phyloP scores from a whole-genome alignment of 2,797 vertebrate species.

The Notamacropus eugenii region DNA sequence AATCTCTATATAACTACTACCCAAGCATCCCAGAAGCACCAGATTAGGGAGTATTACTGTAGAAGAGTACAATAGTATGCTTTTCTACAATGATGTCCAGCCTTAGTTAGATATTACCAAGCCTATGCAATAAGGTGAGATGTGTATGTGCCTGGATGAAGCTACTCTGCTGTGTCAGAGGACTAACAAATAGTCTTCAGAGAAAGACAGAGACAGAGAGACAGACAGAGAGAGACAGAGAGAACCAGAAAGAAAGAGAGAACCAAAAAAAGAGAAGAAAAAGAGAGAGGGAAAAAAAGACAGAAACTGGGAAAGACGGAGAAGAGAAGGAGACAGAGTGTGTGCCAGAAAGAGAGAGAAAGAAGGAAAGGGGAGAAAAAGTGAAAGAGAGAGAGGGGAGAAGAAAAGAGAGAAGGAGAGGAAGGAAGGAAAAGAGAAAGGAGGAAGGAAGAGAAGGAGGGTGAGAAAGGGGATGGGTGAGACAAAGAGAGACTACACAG shows the following conservation, averaged over 20 bases:
- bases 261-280: too few relatives aligned
- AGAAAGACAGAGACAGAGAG: background rate
- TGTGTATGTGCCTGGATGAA: conserved; percentile 6
- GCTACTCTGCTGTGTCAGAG: background rate
- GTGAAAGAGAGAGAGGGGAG: background rate
- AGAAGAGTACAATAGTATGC: background rate
- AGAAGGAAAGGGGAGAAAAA: too few relatives aligned
- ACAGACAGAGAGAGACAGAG: background rate
- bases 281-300: background rate
- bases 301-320: too few relatives aligned
- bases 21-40: background rate
- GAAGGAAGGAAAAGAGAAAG: background rate
- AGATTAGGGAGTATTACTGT: background rate
- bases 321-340: background rate
- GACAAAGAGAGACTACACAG: background rate
- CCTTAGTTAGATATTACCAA: conserved; percentile 28
- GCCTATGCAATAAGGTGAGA: background rate
- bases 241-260: background rate
- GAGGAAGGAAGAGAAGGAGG: too few relatives aligned
- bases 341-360: too few relatives aligned
- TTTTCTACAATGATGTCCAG: background rate
- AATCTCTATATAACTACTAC: background rate
- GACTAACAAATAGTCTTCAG: conserved; percentile 3
- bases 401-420: background rate
- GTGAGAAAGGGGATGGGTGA: too few relatives aligned